Conservation (phyloP, 1,140 invertebrate genomes). For the Anagrus nilaparvatae region DNA sequence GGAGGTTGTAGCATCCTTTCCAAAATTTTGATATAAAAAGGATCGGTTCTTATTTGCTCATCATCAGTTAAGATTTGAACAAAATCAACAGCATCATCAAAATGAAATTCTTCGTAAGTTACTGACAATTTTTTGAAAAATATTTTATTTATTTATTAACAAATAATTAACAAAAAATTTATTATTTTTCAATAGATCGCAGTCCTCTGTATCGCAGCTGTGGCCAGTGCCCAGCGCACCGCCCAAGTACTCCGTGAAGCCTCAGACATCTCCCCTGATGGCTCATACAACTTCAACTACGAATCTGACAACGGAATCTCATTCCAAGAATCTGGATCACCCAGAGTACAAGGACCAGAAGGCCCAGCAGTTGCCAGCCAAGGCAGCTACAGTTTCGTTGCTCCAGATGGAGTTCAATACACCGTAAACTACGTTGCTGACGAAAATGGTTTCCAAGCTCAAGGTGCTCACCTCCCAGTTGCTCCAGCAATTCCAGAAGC, state of each 20-base stretch:
- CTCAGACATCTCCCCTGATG: slow-evolving; percentile 31
- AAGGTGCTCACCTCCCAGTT: slow-evolving; percentile 44
- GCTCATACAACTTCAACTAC: slow-evolving; percentile 39
- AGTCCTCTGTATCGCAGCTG: slow-evolving; percentile 21
- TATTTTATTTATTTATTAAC: too few species aligned
- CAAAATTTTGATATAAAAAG: too few species aligned
- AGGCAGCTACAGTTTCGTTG: slow-evolving; percentile 44
- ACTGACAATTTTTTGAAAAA: too few species aligned
- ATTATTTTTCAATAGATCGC: too few species aligned
- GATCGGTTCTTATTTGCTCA: too few species aligned
- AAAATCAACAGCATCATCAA: too few species aligned
- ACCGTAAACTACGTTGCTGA: slow-evolving; percentile 46
- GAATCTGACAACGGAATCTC: slow-evolving; percentile 55
- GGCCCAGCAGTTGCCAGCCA: slow-evolving; percentile 39
- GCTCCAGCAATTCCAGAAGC: slow-evolving; percentile 38
- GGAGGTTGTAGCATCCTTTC: too few species aligned
- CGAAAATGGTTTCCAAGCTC: slow-evolving; percentile 47
- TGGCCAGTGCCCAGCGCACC: slow-evolving; percentile 24
- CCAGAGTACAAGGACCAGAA: slow-evolving; percentile 41
- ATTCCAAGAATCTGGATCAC: slow-evolving; percentile 43
- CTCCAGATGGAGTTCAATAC: slow-evolving; percentile 44
- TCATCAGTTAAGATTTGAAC: too few species aligned
- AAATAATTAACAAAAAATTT: too few species aligned
- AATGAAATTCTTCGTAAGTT: too few species aligned
- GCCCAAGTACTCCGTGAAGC: slow-evolving; percentile 35